Percentiles rank a stretch among this genome's conserved stretches.
phyloP scores from a whole-genome alignment of 2,888 invertebrate genomes.

The Cristatella mucedo region DNA sequence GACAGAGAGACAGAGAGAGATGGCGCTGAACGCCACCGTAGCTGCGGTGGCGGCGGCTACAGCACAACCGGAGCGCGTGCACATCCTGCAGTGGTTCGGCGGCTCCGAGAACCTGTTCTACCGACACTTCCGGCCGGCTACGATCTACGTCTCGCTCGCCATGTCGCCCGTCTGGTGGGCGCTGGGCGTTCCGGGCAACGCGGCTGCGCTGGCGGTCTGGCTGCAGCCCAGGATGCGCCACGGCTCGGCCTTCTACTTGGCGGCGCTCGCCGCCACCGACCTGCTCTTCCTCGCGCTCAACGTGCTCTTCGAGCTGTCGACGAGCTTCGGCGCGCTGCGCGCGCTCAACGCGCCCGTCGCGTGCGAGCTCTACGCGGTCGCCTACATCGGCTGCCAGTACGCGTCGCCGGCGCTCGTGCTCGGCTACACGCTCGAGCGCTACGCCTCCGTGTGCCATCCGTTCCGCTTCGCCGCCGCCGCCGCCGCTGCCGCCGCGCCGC shows the following conservation, averaged over 20 bases:
- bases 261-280: constrained; percentile 32
- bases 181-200: constrained; percentile 35
- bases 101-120: no score
- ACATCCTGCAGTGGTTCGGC: no score
- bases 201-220: constrained; percentile 34
- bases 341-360: no score
- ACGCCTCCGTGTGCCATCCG: constrained; percentile 36
- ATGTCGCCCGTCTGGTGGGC: constrained; percentile 28
- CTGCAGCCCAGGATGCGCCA: constrained; percentile 33
- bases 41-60: no score
- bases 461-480: constrained; percentile 16
- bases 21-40: no score
- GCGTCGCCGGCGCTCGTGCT: constrained; percentile 32
- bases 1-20: no score
- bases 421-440: constrained; percentile 35
- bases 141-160: no score
- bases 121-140: no score
- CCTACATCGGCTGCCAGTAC: constrained; percentile 30
- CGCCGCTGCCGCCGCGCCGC: no score
- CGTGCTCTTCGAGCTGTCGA: constrained; percentile 26
- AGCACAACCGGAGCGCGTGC: no score
- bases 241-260: constrained; percentile 35
- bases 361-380: constrained; percentile 29
- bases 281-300: constrained; percentile 30
- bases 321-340: no score